Evolutionary conservation across 2,113 vertebrate genomes (phyloP), one percentile per base, ranked within the genome.

Genomic region (Pachyramphus minor): DNA sequence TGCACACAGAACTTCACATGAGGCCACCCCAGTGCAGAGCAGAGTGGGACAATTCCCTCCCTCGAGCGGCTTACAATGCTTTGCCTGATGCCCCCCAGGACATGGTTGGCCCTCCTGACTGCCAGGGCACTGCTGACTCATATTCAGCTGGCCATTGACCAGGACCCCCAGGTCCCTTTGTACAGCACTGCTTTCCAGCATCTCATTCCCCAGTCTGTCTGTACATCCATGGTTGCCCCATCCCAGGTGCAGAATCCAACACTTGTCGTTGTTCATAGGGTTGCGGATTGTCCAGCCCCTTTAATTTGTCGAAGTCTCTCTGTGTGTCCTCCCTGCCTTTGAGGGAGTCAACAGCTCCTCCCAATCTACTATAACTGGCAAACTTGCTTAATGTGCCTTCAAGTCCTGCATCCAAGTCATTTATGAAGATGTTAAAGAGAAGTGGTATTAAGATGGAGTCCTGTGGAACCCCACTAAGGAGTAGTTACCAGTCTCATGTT

Each of bases 61-160:
- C 18, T 58, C 19, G 11, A 27, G 33, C 0, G 0, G 18, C 27
- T 50, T 33, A 6, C 0, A 0, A 20, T 73, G 44, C 27, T 73
- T 22, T 81, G 50, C 59, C 50, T 66, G 59, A 49, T 58, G 59
- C 1, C 1, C 2, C 23, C 13, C 18, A 37, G 15, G 37, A 24
- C 33, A 59, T 0, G 0, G 1, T 2, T 89, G 22, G 14, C 10
- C 5, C 23, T 74, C 33, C 27, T 37, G 52, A 44, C 27, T 81
- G 11, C 5, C 2, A 1, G 4, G 58, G 10, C 44, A 39, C 44
- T 66, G 37, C 52, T 59, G 27, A 8, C 12, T 66, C 9, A 21
- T 2, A 3, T 44, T 44, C 33, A 37, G 6, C 18, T 52, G 58
- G 0, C 22, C 12, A 5, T 8, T 1, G 0, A 20, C 37, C 14